Base-by-base conservation (phyloP, 2,888 invertebrate species). In the Chrysolina americana region DNA sequence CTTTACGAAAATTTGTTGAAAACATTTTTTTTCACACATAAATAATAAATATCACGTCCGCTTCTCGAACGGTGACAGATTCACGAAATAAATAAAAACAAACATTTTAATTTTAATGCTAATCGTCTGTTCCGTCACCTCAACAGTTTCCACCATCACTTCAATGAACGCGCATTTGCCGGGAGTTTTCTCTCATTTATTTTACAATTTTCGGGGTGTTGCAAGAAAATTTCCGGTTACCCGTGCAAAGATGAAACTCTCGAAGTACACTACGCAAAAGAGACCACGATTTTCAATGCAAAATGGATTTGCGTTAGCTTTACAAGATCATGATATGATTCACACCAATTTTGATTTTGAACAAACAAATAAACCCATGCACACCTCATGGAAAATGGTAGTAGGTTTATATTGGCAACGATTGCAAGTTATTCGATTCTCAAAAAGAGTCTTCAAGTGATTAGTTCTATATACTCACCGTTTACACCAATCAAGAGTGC, bases 171-270 rank as follows among this genome's bases (percentile, higher is more conserved):
- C 59, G 36, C 44, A 15, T 9, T 2, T n/a, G 50, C 28, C 59
- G 36, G 36, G 28, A 59, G 59, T 28, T 65, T 65, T 65, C 56
- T 28, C 44, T 56, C 66, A 72, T 71, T 71, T 71, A 72, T 72
- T 72, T 72, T 72, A 68, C 72, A 72, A 59, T 68, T 59, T 17
- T 36, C 59, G 59, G 59, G 36, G 36, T n/a, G 36, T 36, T 36
- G n/a, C 5, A 17, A 23, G 59, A 59, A 28, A 59, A 59, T 23
- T 28, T 59, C 28, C 36, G 59, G 59, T 28, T n/a, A 36, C 28
- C 59, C 11, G 19, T 11, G 36, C n/a, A 10, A 36, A 17, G n/a
- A 3, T 50, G 15, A 50, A 50, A 44, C 11, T 15, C 2, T 44
- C 36, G 36, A 36, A 36, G 5, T 2, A 8, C 8, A 8, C 6